Base-by-base conservation (phyloP, 2,888 invertebrate species). In the Antheraea yamamai region DNA sequence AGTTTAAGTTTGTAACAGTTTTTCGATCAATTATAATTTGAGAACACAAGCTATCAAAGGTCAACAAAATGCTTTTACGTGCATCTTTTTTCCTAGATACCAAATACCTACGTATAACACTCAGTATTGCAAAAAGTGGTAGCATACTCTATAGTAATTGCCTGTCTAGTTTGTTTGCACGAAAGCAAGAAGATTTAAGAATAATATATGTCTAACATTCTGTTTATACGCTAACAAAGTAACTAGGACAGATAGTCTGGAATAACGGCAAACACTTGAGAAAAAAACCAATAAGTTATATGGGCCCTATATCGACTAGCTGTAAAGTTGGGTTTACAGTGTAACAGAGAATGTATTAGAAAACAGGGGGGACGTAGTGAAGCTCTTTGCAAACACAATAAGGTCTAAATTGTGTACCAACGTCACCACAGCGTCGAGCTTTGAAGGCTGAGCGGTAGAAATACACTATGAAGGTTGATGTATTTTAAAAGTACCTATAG, bases 351-450 rank as follows among this genome's bases (percentile, higher is more conserved):
- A 35, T 68, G 55, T 55, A 74, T 72, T 72, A 72, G 72, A 66
- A 66, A 30, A 30, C 30, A 6, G 30, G 74, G 30, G 76, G 71
- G 68, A 75, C 70, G 74, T 12, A 66, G 73, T 75, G 72, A 75
- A 80, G 75, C 77, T 77, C 78, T 77, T 77, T 75, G 74, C 74
- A 78, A 78, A 78, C 80, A 80, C 77, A 80, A 80, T 80, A 78
- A 26, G 30, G 73, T 72, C 73, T 74, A 75, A 75, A 73, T 73
- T 66, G 75, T 47, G 73, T 70, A 72, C 61, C 47, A 47, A 66
- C 58, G 70, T 30, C 52, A 55, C 66, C 58, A 55, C 66, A 35
- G 10, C 58, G 71, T 10, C 23, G 30, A 16, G 26, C 30, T 20
- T 18, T 55, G 20, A 18, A 20, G 20, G 55, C 20, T 55, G 20